Evolutionary conservation across 2,888 invertebrate genomes (phyloP), one percentile per base, ranked within the genome.

Genomic region (Pyralis farinalis): DNA sequence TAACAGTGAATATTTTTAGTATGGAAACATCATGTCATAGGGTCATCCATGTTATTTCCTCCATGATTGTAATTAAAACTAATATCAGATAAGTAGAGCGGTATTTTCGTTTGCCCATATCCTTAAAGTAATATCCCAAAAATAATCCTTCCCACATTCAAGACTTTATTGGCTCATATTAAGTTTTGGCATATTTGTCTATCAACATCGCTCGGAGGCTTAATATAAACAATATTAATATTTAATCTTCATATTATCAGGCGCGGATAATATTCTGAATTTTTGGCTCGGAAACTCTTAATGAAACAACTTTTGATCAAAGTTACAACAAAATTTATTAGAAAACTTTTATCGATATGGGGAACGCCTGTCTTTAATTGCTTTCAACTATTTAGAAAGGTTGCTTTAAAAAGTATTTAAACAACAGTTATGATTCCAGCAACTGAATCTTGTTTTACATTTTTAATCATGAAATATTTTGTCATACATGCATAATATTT

Each of bases 311-410:
- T 43, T 46, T 37, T 34, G 34, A 25, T 3, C 27, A 22, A 42
- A 40, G 35, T 45, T 32, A 12, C 16, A 40, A 37, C 34, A 44
- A 45, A 16, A 45, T 49, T 43, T 47, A 49, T 46, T 44, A 35
- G 40, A 40, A 35, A 46, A 49, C 39, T 49, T 49, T 38, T 35
- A 3, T 28, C 40, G 42, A 45, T 48, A 48, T 37, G 37, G 28
- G 21, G 37, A 42, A 42, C 16, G 25, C 37, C 42, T 8, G 39
- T 10, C 25, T 38, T 31, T 31, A 37, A 38, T 38, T 38, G 38
- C 25, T 38, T 33, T 20, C 16, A 39, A 39, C 33, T 39, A 39
- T 39, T 39, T 33, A 10, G 7, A 8, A 12, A 31, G 31, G 11
- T 31, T 31, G 16, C 16, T 16, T 16, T 2, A 3, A 16, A 16